These are phyloP conservation scores for Aplochiton taeniatus DNA, from an alignment of 2,797 vertebrate genomes.

Conservation along the genomic window DNA sequence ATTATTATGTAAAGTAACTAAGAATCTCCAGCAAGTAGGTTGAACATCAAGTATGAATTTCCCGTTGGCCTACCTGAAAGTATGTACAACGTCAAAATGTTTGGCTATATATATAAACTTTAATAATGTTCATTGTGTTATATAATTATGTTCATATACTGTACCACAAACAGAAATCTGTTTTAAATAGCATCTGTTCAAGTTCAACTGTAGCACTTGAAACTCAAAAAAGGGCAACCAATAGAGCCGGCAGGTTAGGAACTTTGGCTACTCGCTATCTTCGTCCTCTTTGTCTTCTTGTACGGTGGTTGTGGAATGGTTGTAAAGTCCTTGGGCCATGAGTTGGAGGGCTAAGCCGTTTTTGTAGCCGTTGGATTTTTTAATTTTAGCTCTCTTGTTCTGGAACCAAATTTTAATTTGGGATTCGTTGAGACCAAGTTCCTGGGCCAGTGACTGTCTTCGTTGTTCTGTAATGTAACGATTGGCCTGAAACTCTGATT, in stretches of 20 bases:
- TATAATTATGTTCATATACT: constrained; percentile 88
- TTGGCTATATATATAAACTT: constrained; percentile 96
- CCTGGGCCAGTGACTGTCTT: constrained; percentile 91
- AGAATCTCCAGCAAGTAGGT: constrained; percentile 81
- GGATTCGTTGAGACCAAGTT: constrained; percentile 96
- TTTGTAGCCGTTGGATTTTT: constrained; percentile 94
- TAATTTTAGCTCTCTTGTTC: constrained; percentile 96
- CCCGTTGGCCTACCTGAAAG: constrained; percentile 83
- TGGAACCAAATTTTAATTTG: constrained; percentile 99
- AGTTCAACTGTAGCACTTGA: constrained; percentile 27
- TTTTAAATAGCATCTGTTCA: constrained; percentile 86
- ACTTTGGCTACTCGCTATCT: constrained; percentile 83
- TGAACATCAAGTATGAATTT: no score
- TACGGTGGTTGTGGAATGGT: constrained; percentile 95
- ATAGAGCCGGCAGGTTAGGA: not conserved
- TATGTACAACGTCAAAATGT: constrained; percentile 95
- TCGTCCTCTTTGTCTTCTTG: constrained; percentile 94
- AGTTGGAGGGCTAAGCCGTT: constrained; percentile 95
- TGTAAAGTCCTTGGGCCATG: constrained; percentile 99
- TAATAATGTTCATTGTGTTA: constrained; percentile 84
- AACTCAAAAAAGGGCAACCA: not conserved
- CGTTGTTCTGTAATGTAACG: constrained; percentile 98
- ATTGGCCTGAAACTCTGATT: constrained; percentile 95
- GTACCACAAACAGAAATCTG: constrained; percentile 87
- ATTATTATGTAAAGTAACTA: constrained; percentile 59